Evolutionary conservation across 2,888 invertebrate genomes (phyloP), one percentile per base, ranked within the genome.

Genomic region (Nysson spinosus): DNA sequence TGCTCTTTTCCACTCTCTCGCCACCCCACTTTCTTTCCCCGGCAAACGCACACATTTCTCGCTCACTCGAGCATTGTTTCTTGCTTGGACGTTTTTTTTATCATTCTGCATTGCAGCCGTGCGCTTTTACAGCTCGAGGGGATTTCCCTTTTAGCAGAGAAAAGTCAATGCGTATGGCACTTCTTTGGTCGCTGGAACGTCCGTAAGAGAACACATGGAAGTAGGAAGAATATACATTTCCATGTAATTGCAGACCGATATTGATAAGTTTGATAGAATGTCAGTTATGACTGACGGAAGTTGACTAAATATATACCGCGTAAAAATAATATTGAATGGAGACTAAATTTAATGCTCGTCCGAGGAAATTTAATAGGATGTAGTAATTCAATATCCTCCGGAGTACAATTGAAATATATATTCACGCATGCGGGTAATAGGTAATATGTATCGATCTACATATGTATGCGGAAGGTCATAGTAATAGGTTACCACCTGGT

Each of bases 361-460:
- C 11, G 30, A n/a, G 9, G 30, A 4, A 7, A n/a, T 30, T 30
- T 30, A 1, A n/a, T 11, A 7, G 3, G 11, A 4, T 7, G 4
- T 4, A 9, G 11, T n/a, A 30, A 7, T 30, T 26, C n/a, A 12
- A 26, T 22, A 2, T 22, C n/a, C 3, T 16, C 4, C 2, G 19
- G 22, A 19, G 12, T n/a, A 7, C 12, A 19, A 34, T 16, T 14
- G 30, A 1, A n/a, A 16, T 3, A 14, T 20, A 20, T 14, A 14
- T 11, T 30, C 30, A 30, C 30, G 40, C n/a, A 37, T 12, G 22
- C 42, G 34, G 35, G 14, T 12, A 37, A 44, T 37, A 43, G 20
- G 54, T 49, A 71, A 66, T 54, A 16, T 39, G 28, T 67, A 73
- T 73, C 57, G 71, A 75, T 74, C 65, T 64, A 57, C 34, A 32